Percentiles rank a stretch among this genome's conserved stretches.
phyloP scores from a whole-genome alignment of 2,888 invertebrate species.

The Meta bourneti region DNA sequence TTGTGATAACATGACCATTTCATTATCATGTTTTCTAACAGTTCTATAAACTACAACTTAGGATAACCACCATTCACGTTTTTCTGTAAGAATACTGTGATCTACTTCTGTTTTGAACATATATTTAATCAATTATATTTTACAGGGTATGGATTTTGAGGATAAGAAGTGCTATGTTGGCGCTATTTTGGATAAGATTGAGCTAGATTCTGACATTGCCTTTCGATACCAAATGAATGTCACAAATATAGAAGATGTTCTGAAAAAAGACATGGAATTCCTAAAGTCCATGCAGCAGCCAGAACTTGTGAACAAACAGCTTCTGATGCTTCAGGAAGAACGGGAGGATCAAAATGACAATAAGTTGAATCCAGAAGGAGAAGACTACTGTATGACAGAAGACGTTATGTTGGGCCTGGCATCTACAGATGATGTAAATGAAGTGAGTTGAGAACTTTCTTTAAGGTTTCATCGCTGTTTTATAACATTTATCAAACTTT shows the following conservation, averaged over 20 bases:
- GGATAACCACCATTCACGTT: too few species aligned
- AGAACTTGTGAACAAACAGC: conserved; percentile 68
- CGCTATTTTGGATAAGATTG: conserved; percentile 41
- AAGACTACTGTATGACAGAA: conserved; percentile 48
- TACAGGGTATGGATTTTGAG: conserved; percentile 68
- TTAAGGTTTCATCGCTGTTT: not conserved
- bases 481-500: too few species aligned
- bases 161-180: conserved; percentile 20
- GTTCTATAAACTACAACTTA: too few species aligned
- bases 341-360: conserved; percentile 47
- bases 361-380: conserved; percentile 7
- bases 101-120: too few species aligned
- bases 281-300: conserved; percentile 72
- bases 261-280: conserved; percentile 69
- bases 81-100: too few species aligned
- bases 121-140: not conserved
- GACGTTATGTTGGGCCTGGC: conserved; percentile 54
- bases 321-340: conserved; percentile 62
- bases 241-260: conserved; percentile 59
- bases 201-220: conserved; percentile 56
- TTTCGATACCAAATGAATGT: conserved; percentile 65
- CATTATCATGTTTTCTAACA: too few species aligned
- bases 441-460: conserved; percentile 39
- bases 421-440: conserved; percentile 61
- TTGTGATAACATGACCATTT: too few species aligned